Base-by-base conservation (phyloP, 2,888 invertebrate species). In the Andrena haemorrhoa region DNA sequence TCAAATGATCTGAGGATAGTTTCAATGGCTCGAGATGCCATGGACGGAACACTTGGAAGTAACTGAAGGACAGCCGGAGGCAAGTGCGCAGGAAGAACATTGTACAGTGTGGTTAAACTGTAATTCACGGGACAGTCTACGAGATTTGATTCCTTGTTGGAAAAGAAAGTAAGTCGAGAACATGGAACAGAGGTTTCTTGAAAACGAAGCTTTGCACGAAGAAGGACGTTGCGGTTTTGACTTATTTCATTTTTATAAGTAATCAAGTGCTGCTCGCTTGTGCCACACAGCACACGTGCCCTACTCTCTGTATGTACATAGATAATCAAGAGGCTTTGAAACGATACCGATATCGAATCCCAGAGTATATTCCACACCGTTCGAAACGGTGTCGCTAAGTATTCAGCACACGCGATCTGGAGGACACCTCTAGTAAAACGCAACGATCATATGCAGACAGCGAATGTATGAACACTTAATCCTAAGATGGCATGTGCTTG, bases 361-460 rank as follows among this genome's bases (percentile, higher is more conserved):
- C n/a, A 63, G 20, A 56, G 41, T 33, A 74, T 56, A 23, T n/a
- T 47, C 26, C 58, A 47, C 56, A 33, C 10, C 41, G 23, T 41
- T 65, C 7, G 41, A 58, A 79, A 64, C 56, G n/a, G n/a, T n/a
- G 41, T 64, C 31, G 60, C 61, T 29, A 58, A 61, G 70, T 82
- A 82, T 82, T 81, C 69, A 75, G 75, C 68, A 66, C 82, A 53
- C 69, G 75, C 58, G 65, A 81, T 75, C 41, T 35, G 56, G 47
- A 56, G 63, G 74, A 58, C 49, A 64, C 33, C 61, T 65, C 73
- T 26, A 60, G 88, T 86, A 87, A 90, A 90, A 90, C 88, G 86
- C 86, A 82, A 90, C 87, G 82, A 91, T 92, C 89, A 89, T 85
- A 84, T 89, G 90, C 86, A 91, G 89, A 92, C 91, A 92, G 89